Conservation (phyloP, 1,140 invertebrate genomes). For the Diploscapter pachys region DNA sequence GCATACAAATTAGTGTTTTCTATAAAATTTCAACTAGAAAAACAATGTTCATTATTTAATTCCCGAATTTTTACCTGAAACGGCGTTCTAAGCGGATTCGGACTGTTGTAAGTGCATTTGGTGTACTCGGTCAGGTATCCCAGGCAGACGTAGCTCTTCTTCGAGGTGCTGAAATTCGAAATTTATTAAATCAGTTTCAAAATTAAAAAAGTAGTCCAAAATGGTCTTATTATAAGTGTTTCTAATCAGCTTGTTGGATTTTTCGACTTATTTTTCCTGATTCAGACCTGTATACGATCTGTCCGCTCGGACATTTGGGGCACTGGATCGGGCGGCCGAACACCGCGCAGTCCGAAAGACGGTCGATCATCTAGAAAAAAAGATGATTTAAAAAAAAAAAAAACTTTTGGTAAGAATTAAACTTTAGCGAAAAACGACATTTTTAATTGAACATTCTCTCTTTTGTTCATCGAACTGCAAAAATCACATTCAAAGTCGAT, state of each 20-base stretch:
- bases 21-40: too few species aligned
- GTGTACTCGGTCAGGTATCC: slow-evolving; percentile 22
- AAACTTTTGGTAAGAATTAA: too few species aligned
- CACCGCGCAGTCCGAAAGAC: slow-evolving; percentile 75
- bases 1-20: too few species aligned
- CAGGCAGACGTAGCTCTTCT: slow-evolving; percentile 11
- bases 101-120: neutral
- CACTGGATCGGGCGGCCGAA: slow-evolving; percentile 81
- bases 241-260: neutral
- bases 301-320: slow-evolving; percentile 73
- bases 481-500: slow-evolving; percentile 15
- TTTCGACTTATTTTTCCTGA: neutral
- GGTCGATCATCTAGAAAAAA: slow-evolving; percentile 71
- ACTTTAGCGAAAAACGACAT: too few species aligned
- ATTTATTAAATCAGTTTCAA: neutral
- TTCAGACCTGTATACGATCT: slow-evolving; percentile 65
- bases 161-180: slow-evolving; percentile 10
- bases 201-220: neutral
- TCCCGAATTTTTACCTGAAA: too few species aligned
- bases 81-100: neutral
- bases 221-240: neutral
- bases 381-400: too few species aligned
- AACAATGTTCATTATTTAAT: too few species aligned
- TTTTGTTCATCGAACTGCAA: slow-evolving; percentile 2
- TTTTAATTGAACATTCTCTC: neutral